Evolutionary conservation across 2,797 vertebrate genomes (phyloP), one percentile per base, ranked within the genome.

Genomic region (Molossus alvarezi): DNA sequence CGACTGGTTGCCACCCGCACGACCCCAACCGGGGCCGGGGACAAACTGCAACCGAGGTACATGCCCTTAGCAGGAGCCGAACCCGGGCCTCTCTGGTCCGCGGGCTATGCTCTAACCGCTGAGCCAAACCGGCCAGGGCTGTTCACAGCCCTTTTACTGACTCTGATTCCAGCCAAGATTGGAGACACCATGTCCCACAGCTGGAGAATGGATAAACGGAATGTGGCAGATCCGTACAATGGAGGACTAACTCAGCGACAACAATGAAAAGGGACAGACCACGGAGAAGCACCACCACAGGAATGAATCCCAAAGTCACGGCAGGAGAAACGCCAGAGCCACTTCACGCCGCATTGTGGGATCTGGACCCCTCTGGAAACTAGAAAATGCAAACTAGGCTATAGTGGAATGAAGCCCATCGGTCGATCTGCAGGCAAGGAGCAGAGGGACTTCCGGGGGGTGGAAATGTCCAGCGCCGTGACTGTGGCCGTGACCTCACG

Each of bases 181-280:
- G 27, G 23, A 58, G 82, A 76, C 29, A 65, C 9, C 67, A 67
- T n/a, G 23, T 55, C 21, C 51, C 58, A 25, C 45, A 17, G 53
- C 27, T 57, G 20, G 29, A 4, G 51, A 53, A 11, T 3, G 58
- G 12, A 15, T 33, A 8, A 55, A 48, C 21, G 10, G 21, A 77
- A 55, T 0, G 4, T 20, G 27, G 60, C 17, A 0, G 2, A 18
- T 9, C 33, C 45, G 27, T 27, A 9, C 8, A 0, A 13, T 12
- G 18, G 9, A 57, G 62, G 0, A 9, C 25, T 17, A 33, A 58
- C 12, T 48, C 17, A 25, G 64, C 18, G 53, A 18, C 33, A 5
- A 53, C 53, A 53, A 10, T 5, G 12, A 23, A 18, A 41, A 21
- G 20, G 45, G 51, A 64, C 29, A 11, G 48, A 33, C 12, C 41